Evolutionary conservation across 2,888 invertebrate genomes (phyloP), one percentile per base, ranked within the genome.

Genomic region (Lepidocyrtinus sp.): DNA sequence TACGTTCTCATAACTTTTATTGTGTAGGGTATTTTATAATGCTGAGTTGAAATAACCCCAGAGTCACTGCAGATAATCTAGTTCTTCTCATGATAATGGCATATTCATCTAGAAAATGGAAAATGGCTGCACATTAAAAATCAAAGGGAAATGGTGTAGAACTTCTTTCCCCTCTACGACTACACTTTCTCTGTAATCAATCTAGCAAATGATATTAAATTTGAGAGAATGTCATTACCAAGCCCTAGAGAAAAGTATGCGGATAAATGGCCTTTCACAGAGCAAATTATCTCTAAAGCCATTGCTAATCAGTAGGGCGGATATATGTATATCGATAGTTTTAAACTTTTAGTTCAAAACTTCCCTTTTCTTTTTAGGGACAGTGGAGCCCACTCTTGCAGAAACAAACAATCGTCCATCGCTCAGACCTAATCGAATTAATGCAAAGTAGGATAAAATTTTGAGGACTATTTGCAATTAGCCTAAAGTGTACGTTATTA

Each of bases 351-450:
- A n/a, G n/a, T n/a, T n/a, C n/a, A n/a, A n/a, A n/a, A n/a, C n/a
- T n/a, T n/a, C n/a, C n/a, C n/a, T n/a, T n/a, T n/a, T n/a, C n/a
- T n/a, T n/a, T n/a, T n/a, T n/a, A n/a, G n/a, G n/a, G n/a, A n/a
- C n/a, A n/a, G n/a, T n/a, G n/a, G n/a, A n/a, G n/a, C n/a, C n/a
- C n/a, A n/a, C n/a, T n/a, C n/a, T n/a, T n/a, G n/a, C n/a, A n/a
- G n/a, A 70, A 25, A 59, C 27, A 70, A 70, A 70, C 70, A 70
- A 59, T 24, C 5, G 22, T 19, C 17, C 17, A 19, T 22, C 22
- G 17, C 12, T n/a, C 2, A 46, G 45, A n/a, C n/a, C n/a, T 50
- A 12, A 50, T 50, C 50, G 12, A 50, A 50, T 50, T 50, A 50
- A 50, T 50, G 2, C 15, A 50, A 50, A 50, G 50, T 17, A 50